Evolutionary conservation across 2,888 invertebrate genomes (phyloP).

Genomic region (Volucella bombylans): DNA sequence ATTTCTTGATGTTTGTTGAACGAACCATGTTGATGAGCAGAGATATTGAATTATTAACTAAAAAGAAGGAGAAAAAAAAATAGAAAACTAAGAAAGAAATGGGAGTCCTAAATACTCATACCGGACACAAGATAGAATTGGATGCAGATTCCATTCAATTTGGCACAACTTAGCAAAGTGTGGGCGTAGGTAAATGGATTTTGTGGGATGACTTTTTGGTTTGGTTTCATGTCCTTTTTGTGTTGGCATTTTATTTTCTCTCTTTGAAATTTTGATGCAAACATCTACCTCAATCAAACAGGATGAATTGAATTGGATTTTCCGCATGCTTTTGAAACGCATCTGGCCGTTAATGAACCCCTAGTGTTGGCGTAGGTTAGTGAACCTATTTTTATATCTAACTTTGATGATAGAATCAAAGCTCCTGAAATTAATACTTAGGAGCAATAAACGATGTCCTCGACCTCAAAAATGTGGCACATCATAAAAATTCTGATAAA

Average conservation of each 20-base stretch:
- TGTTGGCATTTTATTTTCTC: neutral
- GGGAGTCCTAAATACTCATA: slow-evolving; percentile 12
- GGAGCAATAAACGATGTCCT: too few species aligned
- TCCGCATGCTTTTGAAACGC: slow-evolving; percentile 34
- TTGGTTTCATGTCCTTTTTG: neutral
- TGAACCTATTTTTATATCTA: slow-evolving; percentile 32
- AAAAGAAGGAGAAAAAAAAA: slow-evolving; percentile 2
- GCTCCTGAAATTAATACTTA: too few species aligned
- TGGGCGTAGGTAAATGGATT: slow-evolving; percentile 26
- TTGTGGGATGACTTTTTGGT: slow-evolving; percentile 2
- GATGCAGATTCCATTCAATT: slow-evolving; percentile 66
- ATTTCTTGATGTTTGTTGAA: slow-evolving; percentile 51
- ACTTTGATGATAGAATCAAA: too few species aligned
- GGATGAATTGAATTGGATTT: slow-evolving; percentile 47
- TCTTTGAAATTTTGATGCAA: slow-evolving; percentile 48
- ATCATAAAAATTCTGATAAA: too few species aligned
- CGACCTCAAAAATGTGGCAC: too few species aligned
- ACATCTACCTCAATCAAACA: slow-evolving; percentile 55
- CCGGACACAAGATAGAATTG: slow-evolving; percentile 4
- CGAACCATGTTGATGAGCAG: slow-evolving; percentile 26
- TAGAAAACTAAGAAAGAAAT: slow-evolving; percentile 10
- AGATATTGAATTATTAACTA: slow-evolving; percentile 59
- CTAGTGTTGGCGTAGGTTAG: slow-evolving; percentile 41
- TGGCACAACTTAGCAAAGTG: slow-evolving; percentile 22
- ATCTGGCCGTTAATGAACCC: slow-evolving; percentile 55